Evolutionary conservation across 2,888 invertebrate genomes (phyloP).

Genomic region (Aphelenchoides bicaudatus): DNA sequence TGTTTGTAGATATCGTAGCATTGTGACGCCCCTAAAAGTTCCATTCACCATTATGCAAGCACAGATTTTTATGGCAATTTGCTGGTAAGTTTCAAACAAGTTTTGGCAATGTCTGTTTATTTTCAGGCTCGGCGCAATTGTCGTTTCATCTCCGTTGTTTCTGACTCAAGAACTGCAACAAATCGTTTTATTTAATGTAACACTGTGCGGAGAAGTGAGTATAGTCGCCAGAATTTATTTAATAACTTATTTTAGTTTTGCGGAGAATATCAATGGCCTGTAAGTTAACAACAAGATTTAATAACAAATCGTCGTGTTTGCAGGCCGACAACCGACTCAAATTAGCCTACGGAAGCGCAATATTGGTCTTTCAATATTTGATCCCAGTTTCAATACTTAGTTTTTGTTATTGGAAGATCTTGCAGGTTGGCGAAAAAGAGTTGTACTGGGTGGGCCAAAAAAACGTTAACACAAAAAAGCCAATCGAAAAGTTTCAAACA

Average conservation of each 20-base stretch:
- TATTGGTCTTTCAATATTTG: constrained; percentile 52
- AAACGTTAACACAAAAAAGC: too few relatives aligned
- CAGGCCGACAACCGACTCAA: constrained; percentile 31
- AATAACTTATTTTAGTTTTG: too few relatives aligned
- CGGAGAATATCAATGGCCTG: constrained; percentile 55
- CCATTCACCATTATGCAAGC: constrained; percentile 49
- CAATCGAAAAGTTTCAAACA: too few relatives aligned
- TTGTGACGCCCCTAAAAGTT: constrained; percentile 55
- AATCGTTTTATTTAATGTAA: constrained; percentile 45
- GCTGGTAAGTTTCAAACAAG: too few relatives aligned
- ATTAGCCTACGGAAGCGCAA: constrained; percentile 31
- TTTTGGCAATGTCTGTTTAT: too few relatives aligned
- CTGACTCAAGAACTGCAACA: constrained; percentile 49
- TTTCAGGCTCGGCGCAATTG: constrained; percentile 42
- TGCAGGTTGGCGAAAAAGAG: constrained; percentile 50
- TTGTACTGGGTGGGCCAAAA: too few relatives aligned
- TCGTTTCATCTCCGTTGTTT: constrained; percentile 51
- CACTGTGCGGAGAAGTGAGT: too few relatives aligned
- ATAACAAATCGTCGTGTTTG: constrained; percentile 19
- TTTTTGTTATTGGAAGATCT: constrained; percentile 59
- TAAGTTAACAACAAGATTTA: too few relatives aligned
- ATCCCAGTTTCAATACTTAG: constrained; percentile 55
- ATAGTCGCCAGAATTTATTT: too few relatives aligned
- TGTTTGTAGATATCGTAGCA: constrained; percentile 72
- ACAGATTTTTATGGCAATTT: constrained; percentile 41